A percentile compares a stretch with the other conserved stretches of the same genome.
These are phyloP conservation scores for Paguma larvata DNA, from an alignment of 2,797 vertebrate genomes.

Conservation along the genomic window DNA sequence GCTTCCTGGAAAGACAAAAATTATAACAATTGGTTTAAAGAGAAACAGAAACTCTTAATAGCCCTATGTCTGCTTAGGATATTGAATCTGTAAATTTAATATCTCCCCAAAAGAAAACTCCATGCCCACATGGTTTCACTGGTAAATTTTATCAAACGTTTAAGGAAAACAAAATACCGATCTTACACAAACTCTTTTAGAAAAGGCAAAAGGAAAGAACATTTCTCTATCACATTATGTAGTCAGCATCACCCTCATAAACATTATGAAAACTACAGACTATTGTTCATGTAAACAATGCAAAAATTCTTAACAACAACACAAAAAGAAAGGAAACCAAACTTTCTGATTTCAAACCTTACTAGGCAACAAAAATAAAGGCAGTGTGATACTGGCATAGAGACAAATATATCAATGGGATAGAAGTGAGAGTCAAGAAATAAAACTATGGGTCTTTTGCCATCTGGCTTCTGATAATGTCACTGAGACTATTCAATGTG, in stretches of 20 bases:
- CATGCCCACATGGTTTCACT: neutral
- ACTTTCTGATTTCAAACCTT: neutral
- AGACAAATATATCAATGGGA: neutral
- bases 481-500: neutral
- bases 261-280: neutral
- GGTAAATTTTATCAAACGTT: neutral
- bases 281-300: neutral
- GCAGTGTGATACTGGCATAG: neutral
- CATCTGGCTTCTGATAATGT: neutral
- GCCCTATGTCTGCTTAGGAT: neutral
- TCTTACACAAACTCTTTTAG: neutral
- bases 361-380: neutral
- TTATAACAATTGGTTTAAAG: neutral
- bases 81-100: neutral
- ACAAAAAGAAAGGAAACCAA: neutral
- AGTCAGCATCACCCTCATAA: neutral
- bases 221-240: neutral
- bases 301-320: neutral
- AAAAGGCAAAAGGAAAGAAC: neutral
- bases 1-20: neutral
- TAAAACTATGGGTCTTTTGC: neutral
- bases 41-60: neutral
- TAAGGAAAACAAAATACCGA: neutral
- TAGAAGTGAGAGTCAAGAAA: neutral
- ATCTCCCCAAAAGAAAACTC: neutral